Evolutionary conservation across 2,797 vertebrate species (phyloP), one percentile per base, ranked within the genome.

Genomic region (Brachymystax lenok): DNA sequence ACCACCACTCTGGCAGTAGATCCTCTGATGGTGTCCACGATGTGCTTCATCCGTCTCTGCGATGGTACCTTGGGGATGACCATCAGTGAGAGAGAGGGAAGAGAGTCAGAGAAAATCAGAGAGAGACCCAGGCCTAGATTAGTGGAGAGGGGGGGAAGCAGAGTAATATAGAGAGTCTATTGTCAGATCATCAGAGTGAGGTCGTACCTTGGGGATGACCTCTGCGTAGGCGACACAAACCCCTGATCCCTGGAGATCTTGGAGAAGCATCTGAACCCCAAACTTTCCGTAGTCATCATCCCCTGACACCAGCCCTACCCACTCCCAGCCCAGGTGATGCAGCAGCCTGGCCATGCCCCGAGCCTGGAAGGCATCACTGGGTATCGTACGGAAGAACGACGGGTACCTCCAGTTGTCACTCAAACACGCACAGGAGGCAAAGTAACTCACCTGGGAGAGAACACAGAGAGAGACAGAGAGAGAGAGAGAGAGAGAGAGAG

Each of bases 381-480:
- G 40, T 13, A 46, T 46, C 10, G 40, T 46, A 46, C 40, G 40
- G 10, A 46, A 46, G 40, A 46, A 46, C 2, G 40, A 46, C 0
- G 40, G 40, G 40, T 46, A 46, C 40, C 40, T 46, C 40, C 10
- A 46, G 40, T 74, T 46, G 40, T 46, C 40, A 46, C 40, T 46
- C 40, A 46, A 46, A 46, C 40, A 46, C 10, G 87, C 82, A 79
- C 89, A 91, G 21, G 90, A 86, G 2, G 89, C 81, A 68, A 84
- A 87, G 67, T 88, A 92, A 74, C 89, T 91, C 19, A 89, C 84
- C 89, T 90, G 80, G 54, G 73, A 50, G 52, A 79, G 46, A 27
- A 17, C 17, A 5, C 10, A 69, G 61, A 63, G 16, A 35, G 35
- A 46, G 40, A 46, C 2, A 35, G 8, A 40, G 8, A n/a, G 64